phyloP scores from a whole-genome alignment of 2,113 vertebrate species.

The Limanda limanda region DNA sequence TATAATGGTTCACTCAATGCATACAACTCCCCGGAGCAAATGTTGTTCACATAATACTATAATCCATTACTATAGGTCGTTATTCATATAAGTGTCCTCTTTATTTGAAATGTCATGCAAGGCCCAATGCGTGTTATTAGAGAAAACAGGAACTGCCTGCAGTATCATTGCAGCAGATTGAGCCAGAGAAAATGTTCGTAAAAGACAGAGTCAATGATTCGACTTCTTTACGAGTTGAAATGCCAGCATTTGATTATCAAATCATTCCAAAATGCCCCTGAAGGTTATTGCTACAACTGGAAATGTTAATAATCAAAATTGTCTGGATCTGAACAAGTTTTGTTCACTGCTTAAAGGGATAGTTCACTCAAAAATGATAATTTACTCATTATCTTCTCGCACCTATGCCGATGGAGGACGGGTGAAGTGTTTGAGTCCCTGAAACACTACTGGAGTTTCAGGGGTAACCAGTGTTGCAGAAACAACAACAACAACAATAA shows the following conservation, averaged over 20 bases:
- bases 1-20: background rate
- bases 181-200: background rate
- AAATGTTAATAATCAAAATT: background rate
- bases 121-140: background rate
- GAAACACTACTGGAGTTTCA: no score
- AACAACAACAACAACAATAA: no score
- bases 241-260: background rate
- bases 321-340: no score
- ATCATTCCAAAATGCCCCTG: background rate
- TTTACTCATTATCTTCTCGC: no score
- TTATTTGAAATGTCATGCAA: constrained; percentile 23
- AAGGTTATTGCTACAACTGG: background rate
- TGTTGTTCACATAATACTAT: constrained; percentile 22
- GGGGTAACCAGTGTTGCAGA: no score
- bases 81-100: constrained; percentile 3
- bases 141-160: constrained; percentile 3
- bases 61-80: constrained; percentile 27
- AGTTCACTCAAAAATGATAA: no score
- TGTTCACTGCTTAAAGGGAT: no score
- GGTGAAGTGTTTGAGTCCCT: no score
- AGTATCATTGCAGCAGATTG: background rate
- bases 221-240: background rate
- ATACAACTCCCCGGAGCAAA: constrained; percentile 24
- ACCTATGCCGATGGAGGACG: no score
- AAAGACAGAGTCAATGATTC: background rate